Base-by-base conservation (phyloP, 2,888 invertebrate species). In the Clunio marinus region DNA sequence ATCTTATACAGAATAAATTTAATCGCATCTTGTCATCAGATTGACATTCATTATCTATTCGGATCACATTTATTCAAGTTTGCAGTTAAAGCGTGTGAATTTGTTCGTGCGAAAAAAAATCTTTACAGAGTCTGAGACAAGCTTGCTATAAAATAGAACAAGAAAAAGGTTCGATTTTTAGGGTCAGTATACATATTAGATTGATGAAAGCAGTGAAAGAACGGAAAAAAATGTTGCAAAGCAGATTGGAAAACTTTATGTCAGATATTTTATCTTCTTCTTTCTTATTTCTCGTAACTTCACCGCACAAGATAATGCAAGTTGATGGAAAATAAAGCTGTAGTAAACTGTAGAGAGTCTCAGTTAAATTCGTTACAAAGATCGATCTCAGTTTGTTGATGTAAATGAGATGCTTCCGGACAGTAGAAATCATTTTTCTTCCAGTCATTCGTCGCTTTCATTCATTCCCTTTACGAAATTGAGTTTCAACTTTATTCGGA, bases 381-480 rank as follows among this genome's bases (percentile, higher is more conserved):
- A 20, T 10, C 22, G 51, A 51, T 51, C 27, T 45, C 27, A 46
- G 15, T 63, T 45, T 15, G 8, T 13, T 20, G 32, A 32, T 59
- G 45, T 63, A 63, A 63, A 63, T 63, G 63, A 63, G 46, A 63
- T 15, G 37, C 46, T 63, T 63, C 63, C 63, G 63, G 25, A 15
- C 45, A 63, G 45, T 63, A 46, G 20, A 10, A 20, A 22, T 27
- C 24, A 27, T 22, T 4, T 17, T 4, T 8, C 3, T 4, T 17
- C 51, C 22, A 17, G 17, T 22, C 20, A 17, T 5, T 45, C 45
- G 7, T 7, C n/a, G 20, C n/a, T 51, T 17, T 17, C n/a, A 51
- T 41, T 7, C 8, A 41, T 41, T 41, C 41, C 41, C n/a, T n/a
- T n/a, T n/a, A n/a, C n/a, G n/a, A 41, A 41, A 41, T 41, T 3